Base-by-base conservation (phyloP, 1,140 invertebrate genomes). In the Sitophilus oryzae region DNA sequence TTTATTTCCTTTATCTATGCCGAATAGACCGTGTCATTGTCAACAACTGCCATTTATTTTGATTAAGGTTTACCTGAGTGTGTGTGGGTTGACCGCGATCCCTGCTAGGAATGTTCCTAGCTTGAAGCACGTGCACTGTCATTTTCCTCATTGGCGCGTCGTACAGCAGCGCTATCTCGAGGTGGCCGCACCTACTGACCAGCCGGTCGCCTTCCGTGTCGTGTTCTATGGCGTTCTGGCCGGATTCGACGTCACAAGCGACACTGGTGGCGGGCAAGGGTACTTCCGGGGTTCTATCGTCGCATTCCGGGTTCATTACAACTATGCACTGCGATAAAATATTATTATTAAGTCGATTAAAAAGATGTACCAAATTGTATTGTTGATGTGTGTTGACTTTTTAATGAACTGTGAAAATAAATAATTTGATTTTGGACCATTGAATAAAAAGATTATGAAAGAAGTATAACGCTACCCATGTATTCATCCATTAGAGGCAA, bases 91-190 rank as follows among this genome's bases (percentile, higher is more conserved):
- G 76, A 63, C 88, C 78, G 62, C 84, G 72, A 69, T 87, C 78
- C 74, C 84, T 72, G 64, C 80, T 73, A 38, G 91, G 86, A 63
- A 96, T 77, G 66, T 90, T 80, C 18, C 85, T 78, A 0, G 89
- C 92, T 75, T 94, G 90, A 54, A 95, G 77, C 6, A 96, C 84
- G 62, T 91, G 89, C 9, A 87, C 84, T 18, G 88, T 91, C 88
- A 96, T 91, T 71, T 88, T 91, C 14, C 86, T 80, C 72, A 91
- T 87, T 3, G 88, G 85, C 3, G 89, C 85, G 68, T 95, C 90
- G 69, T 94, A 96, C 10, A 88, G 75, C 66, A 96, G 83, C 9
- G 89, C 89, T 21, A 93, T 83, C 71, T 95, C 91, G 43, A 96
- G 74, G 51, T 80, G 81, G 6, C 87, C 88, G 67, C 87, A 84